phyloP scores from a whole-genome alignment of 2,797 vertebrate species.

The Mus spretus region DNA sequence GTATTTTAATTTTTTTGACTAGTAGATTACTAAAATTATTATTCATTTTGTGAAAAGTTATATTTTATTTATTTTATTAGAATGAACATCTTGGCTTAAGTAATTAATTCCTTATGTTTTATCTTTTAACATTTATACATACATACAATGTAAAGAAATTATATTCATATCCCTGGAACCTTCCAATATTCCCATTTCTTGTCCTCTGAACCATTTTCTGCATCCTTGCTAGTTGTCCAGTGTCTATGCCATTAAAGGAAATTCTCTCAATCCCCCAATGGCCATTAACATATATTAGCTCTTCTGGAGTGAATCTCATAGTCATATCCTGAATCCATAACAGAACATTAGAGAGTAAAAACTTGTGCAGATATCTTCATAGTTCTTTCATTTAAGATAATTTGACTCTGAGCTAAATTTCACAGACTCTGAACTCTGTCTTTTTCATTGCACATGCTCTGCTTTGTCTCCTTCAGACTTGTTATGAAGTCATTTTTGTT shows the following conservation, averaged over 20 bases:
- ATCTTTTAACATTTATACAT: background rate
- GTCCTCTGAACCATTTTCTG: background rate
- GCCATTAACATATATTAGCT: background rate
- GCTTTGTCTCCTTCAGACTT: background rate
- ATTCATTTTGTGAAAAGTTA: background rate
- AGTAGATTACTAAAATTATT: background rate
- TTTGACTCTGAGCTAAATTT: background rate
- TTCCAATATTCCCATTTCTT: background rate
- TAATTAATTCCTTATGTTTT: background rate
- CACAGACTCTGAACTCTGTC: background rate
- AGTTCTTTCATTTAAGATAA: background rate
- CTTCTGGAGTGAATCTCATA: background rate
- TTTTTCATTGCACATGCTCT: background rate
- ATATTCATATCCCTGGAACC: background rate
- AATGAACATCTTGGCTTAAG: background rate
- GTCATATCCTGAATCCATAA: background rate
- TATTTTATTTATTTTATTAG: background rate
- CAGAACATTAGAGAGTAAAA: background rate
- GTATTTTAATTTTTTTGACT: background rate
- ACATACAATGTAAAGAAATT: background rate
- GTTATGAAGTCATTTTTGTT: conserved; percentile 13
- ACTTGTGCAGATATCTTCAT: background rate
- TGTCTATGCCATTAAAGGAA: background rate
- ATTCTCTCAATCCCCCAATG: background rate
- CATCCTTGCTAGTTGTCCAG: background rate